Base-by-base conservation (phyloP, 2,797 vertebrate genomes). In the Mycteria americana region DNA sequence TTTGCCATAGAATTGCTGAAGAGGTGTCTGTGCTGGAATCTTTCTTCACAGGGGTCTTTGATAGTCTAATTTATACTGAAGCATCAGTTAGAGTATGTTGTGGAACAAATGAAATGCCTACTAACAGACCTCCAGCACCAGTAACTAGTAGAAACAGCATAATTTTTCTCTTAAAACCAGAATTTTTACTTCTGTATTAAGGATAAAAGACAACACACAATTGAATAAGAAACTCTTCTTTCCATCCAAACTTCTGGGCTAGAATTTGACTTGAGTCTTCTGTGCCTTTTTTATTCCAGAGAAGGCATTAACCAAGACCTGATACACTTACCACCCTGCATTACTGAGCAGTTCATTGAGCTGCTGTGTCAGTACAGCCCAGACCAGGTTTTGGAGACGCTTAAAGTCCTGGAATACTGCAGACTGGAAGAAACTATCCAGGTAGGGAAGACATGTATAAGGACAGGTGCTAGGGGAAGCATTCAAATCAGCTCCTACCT, bases 351-450 rank as follows among this genome's bases (percentile, higher is more conserved):
- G 63, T 98, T 99, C 92, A 96, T 99, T 28, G 98, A 99, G 54
- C 95, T 99, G 48, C 93, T 99, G 73, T 99, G 99, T 93, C 98
- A 98, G 70, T 99, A 99, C 91, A 98, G 91, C 68, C 99, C 99
- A 24, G 87, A 97, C 43, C 95, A 99, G 53, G 99, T 99, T 79
- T 97, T 98, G 84, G 96, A 97, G 84, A 99, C 98, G 1, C 98
- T 99, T 39, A 98, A 97, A 88, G 98, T 98, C 41, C 98, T 99
- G 53, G 99, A 99, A 90, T 98, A 97, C 95, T 99, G 99, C 98
- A 98, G 99, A 45, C 97, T 99, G 78, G 99, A 99, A 93, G 99
- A 99, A 95, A 98, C 99, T 88, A 98, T 99, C 95, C 98, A 99
- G 97, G 99, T 99, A 95, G 97, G 94, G 46, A 48, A 37, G 45